Evolutionary conservation across 2,113 vertebrate genomes (phyloP).

Genomic region (Callipepla californica): DNA sequence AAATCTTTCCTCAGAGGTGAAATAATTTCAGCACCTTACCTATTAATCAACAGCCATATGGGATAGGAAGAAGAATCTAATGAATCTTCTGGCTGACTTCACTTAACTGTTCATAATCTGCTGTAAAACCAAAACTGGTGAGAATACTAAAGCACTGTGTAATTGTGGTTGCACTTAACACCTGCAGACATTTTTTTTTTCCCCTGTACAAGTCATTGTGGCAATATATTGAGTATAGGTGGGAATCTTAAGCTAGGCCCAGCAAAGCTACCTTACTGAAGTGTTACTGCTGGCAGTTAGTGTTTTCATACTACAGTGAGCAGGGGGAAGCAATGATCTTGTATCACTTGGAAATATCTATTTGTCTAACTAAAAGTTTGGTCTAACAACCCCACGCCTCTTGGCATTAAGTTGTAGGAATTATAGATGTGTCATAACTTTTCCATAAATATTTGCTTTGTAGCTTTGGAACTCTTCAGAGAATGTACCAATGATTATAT

Average conservation of each 20-base stretch:
- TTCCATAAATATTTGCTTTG: slow-evolving; percentile 51
- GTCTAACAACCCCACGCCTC: background rate
- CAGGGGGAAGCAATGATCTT: background rate
- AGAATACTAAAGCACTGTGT: background rate
- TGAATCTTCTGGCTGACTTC: background rate
- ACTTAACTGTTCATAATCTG: background rate
- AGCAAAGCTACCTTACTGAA: background rate
- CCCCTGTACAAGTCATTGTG: background rate
- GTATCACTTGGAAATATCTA: background rate
- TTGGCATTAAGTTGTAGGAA: background rate
- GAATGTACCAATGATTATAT: slow-evolving; percentile 52
- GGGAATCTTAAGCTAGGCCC: background rate
- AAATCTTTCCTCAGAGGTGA: background rate
- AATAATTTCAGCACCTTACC: background rate
- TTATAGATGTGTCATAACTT: background rate
- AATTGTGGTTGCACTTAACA: background rate
- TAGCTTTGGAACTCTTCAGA: slow-evolving; percentile 40
- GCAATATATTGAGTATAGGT: background rate
- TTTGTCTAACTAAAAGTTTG: background rate
- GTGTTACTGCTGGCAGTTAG: background rate
- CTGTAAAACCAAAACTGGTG: background rate
- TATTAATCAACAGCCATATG: background rate
- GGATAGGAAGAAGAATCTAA: background rate
- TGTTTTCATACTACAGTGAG: background rate
- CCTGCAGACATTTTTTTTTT: background rate